phyloP scores from a whole-genome alignment of 2,888 invertebrate genomes.

The Pristionchus japonicus region DNA sequence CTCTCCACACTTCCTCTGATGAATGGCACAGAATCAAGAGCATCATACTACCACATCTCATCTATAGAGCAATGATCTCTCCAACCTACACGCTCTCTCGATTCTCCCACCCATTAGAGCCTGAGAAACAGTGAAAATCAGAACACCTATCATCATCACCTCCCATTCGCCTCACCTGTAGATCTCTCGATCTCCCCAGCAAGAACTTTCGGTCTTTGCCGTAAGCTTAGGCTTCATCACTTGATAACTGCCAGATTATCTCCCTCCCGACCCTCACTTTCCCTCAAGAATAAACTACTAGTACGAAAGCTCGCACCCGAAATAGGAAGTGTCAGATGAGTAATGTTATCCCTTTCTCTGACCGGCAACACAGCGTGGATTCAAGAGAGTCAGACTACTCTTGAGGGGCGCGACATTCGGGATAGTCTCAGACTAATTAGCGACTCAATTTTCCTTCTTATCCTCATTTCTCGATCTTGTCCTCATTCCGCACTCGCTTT shows the following conservation, averaged over 20 bases:
- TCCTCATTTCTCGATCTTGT: neutral
- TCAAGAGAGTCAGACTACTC: neutral
- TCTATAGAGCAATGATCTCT: too few species aligned
- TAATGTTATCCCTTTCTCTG: neutral
- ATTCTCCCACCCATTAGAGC: too few species aligned
- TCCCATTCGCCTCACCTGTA: neutral
- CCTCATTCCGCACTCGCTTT: neutral
- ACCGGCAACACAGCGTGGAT: neutral
- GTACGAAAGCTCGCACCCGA: neutral
- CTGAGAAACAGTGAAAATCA: too few species aligned
- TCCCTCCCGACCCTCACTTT: neutral
- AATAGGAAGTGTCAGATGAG: neutral
- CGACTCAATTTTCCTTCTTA: neutral
- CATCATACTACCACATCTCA: neutral
- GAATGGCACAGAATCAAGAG: neutral
- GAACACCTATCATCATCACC: neutral
- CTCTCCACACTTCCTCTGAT: neutral
- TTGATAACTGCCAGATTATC: neutral
- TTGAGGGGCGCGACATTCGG: neutral
- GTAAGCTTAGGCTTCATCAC: neutral
- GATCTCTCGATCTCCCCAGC: neutral
- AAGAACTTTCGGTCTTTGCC: neutral
- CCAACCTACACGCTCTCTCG: too few species aligned
- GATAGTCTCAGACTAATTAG: neutral
- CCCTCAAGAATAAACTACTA: neutral